A percentile compares a stretch with the other conserved stretches of the same genome.
Evolutionary conservation across 2,888 invertebrate genomes (phyloP).

Genomic region (Hermaeophaga mercurialis): DNA sequence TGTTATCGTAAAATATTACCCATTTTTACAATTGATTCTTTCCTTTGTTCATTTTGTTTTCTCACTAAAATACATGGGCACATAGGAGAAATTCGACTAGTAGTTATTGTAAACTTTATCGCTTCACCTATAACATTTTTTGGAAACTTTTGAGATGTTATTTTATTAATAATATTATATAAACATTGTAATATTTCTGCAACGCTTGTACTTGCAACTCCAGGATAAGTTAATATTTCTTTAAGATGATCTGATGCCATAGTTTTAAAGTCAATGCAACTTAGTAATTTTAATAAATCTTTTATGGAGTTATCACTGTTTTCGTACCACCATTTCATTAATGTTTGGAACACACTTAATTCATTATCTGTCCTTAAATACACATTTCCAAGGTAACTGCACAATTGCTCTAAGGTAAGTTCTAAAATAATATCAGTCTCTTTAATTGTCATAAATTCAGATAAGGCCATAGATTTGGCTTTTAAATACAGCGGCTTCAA

Average conservation of each 20-base stretch:
- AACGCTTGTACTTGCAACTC: slow-evolving; percentile 44
- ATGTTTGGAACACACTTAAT: slow-evolving; percentile 51
- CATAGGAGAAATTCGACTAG: slow-evolving; percentile 28
- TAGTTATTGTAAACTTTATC: slow-evolving; percentile 29
- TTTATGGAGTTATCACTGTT: slow-evolving; percentile 37
- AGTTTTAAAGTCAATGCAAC: slow-evolving; percentile 49
- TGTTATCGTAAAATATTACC: too few species aligned
- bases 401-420: slow-evolving; percentile 49
- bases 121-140: slow-evolving; percentile 31
- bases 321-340: slow-evolving; percentile 55
- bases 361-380: slow-evolving; percentile 45
- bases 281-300: slow-evolving; percentile 46
- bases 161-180: slow-evolving; percentile 35
- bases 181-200: slow-evolving; percentile 43
- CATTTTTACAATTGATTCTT: slow-evolving; percentile 2
- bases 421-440: slow-evolving; percentile 45
- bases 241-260: slow-evolving; percentile 43
- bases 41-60: slow-evolving; percentile 16
- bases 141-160: slow-evolving; percentile 27
- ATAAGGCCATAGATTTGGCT: slow-evolving; percentile 52
- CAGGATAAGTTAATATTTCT: slow-evolving; percentile 47
- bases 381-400: slow-evolving; percentile 52
- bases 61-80: slow-evolving; percentile 39
- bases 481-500: slow-evolving; percentile 49
- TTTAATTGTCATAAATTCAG: slow-evolving; percentile 49